Percentiles rank a stretch among this genome's conserved stretches.
Conservation (phyloP, 2,113 vertebrate species). For the Zosterops japonicus region DNA sequence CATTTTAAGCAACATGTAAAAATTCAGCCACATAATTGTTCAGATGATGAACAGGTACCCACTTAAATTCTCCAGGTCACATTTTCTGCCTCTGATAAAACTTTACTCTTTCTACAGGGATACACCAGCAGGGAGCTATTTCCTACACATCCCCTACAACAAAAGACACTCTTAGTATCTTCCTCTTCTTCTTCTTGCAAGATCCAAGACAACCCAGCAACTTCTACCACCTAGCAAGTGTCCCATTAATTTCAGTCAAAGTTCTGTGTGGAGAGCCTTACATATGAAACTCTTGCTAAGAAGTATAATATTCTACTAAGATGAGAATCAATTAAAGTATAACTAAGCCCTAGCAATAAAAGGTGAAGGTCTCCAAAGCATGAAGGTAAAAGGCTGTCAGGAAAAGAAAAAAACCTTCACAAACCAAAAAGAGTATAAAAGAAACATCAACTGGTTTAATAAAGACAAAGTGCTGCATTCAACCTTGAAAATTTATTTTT, state of each 20-base stretch:
- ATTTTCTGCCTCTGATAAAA: neutral
- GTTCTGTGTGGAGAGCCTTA: neutral
- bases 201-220: neutral
- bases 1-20: neutral
- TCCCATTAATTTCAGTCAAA: neutral
- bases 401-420: neutral
- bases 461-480: neutral
- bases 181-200: neutral
- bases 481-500: neutral
- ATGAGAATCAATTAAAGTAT: neutral
- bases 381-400: neutral
- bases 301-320: neutral
- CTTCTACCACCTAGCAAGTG: neutral
- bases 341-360: neutral
- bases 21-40: neutral
- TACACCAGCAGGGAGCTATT: neutral
- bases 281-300: neutral
- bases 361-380: neutral
- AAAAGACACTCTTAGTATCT: neutral
- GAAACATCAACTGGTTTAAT: neutral
- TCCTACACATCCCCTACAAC: neutral
- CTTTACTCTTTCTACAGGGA: neutral
- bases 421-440: neutral
- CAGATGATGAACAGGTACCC: accelerated
- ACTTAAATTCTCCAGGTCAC: neutral